phyloP scores from a whole-genome alignment of 2,888 invertebrate species.

The Drosophila yooni region DNA sequence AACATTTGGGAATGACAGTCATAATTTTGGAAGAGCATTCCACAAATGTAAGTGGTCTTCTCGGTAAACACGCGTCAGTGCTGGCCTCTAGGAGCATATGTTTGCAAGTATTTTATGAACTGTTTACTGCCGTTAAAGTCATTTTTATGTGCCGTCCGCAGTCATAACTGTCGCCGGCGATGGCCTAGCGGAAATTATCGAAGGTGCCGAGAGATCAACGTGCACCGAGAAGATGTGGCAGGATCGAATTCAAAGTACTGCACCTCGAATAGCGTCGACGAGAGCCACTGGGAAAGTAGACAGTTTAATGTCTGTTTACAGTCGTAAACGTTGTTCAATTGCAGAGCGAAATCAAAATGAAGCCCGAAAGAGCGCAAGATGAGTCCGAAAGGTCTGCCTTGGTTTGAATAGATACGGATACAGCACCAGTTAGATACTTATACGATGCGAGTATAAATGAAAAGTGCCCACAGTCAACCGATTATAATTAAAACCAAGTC shows the following conservation, averaged over 20 bases:
- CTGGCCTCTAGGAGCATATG: conserved; percentile 46
- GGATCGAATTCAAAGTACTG: conserved; percentile 72
- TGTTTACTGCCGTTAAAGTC: conserved; percentile 80
- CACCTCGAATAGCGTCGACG: conserved; percentile 47
- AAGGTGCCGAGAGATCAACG: conserved; percentile 66
- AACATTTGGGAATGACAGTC: conserved; percentile 7
- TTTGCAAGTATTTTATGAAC: conserved; percentile 67
- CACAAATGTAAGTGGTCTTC: conserved; percentile 5
- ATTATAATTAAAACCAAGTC: conserved; percentile 74
- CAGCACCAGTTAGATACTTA: conserved; percentile 1
- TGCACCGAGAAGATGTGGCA: conserved; percentile 51
- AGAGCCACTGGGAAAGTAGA: conserved; percentile 49
- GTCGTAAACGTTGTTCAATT: conserved; percentile 83
- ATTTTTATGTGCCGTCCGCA: conserved; percentile 71
- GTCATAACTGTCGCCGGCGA: conserved; percentile 75
- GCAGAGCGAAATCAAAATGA: conserved; percentile 44
- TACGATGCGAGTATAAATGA: conserved; percentile 37
- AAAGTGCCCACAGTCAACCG: conserved; percentile 59
- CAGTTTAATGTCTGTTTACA: conserved; percentile 83
- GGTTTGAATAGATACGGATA: conserved; percentile 1
- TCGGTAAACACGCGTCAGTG: conserved; percentile 28
- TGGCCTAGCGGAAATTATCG: conserved; percentile 72
- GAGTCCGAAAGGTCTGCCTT: conserved; percentile 5
- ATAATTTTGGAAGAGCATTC: neutral
- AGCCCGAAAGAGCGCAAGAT: conserved; percentile 2